Conservation (phyloP, 2,888 invertebrate genomes). For the Masnerella sp. region DNA sequence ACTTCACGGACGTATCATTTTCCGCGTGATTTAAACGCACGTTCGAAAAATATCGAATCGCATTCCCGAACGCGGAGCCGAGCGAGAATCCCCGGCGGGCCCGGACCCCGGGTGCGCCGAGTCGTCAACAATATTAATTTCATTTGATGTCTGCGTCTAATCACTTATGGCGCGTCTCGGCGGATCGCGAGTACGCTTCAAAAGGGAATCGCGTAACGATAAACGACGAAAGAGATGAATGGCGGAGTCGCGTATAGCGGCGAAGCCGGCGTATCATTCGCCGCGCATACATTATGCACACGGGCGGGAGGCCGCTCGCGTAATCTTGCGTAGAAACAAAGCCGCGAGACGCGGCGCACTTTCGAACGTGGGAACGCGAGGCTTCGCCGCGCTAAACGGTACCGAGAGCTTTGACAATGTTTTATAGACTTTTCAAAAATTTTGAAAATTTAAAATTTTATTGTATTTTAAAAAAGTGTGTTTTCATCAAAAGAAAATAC, state of each 20-base stretch:
- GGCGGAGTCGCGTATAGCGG: conserved; percentile 19
- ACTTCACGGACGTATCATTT: conserved; percentile 6
- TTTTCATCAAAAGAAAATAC: no score
- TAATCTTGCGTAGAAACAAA: conserved; percentile 56
- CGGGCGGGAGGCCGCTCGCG: conserved; percentile 25
- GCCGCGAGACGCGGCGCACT: conserved; percentile 13
- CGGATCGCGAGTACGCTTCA: no score
- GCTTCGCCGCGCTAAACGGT: no score
- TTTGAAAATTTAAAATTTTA: no score
- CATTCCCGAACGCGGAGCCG: not conserved
- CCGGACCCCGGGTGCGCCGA: conserved; percentile 31
- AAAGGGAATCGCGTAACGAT: conserved; percentile 46
- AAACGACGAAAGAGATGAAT: conserved; percentile 53
- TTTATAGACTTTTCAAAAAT: no score
- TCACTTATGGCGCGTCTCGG: conserved; percentile 35
- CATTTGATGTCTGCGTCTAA: conserved; percentile 48
- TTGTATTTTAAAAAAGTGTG: no score
- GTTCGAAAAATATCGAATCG: no score
- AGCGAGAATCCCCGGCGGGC: no score
- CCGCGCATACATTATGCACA: conserved; percentile 41
- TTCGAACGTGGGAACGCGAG: no score
- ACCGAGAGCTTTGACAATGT: no score
- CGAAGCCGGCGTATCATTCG: conserved; percentile 43
- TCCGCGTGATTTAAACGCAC: not conserved
- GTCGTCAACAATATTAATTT: conserved; percentile 51